Percentiles rank a stretch among this genome's conserved stretches.
Conservation (phyloP, 1,140 invertebrate genomes). For the Drosophila takahashii region DNA sequence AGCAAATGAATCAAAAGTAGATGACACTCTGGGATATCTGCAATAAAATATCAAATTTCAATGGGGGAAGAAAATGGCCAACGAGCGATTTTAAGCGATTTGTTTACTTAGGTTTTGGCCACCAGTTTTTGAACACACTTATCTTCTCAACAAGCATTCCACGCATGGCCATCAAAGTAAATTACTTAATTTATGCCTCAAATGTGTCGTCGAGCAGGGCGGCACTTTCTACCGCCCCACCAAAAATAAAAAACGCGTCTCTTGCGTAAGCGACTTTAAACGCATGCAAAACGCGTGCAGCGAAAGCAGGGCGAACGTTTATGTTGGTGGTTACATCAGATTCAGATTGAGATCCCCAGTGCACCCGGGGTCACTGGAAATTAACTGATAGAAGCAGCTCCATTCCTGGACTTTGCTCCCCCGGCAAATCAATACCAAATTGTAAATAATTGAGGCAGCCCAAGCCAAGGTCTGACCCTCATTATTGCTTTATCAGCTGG, state of each 20-base stretch:
- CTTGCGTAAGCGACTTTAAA: conserved; percentile 67
- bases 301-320: conserved; percentile 13
- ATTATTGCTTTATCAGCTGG: conserved; percentile 71
- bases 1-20: conserved; percentile 69
- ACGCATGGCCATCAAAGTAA: conserved; percentile 51
- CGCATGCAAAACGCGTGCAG: conserved; percentile 78
- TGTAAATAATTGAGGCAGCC: conserved; percentile 68
- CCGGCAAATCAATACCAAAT: conserved; percentile 69
- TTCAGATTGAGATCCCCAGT: neutral
- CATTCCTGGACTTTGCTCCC: conserved; percentile 29
- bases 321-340: conserved; percentile 57
- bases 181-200: conserved; percentile 76
- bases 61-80: too few species aligned
- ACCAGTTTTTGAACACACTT: neutral
- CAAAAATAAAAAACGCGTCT: conserved; percentile 19
- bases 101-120: conserved; percentile 2
- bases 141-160: conserved; percentile 8
- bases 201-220: conserved; percentile 52
- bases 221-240: conserved; percentile 69
- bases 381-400: conserved; percentile 49
- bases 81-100: neutral
- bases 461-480: conserved; percentile 53
- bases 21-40: conserved; percentile 26
- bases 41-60: conserved; percentile 4
- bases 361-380: conserved; percentile 59